Evolutionary conservation across 2,888 invertebrate species (phyloP), one percentile per base, ranked within the genome.

Genomic region (Heliconius ismenius): DNA sequence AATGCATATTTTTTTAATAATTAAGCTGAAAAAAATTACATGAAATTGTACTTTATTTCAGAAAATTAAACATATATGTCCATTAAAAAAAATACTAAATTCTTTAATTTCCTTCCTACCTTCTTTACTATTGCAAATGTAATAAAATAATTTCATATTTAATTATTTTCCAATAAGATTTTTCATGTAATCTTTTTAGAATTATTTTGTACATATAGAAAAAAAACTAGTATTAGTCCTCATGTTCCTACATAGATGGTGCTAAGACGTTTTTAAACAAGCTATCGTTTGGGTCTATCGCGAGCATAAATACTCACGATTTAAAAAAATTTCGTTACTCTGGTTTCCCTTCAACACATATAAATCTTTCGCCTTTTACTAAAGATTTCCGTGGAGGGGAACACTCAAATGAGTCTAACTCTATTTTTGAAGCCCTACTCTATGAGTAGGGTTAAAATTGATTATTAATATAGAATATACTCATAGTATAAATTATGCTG

Each of bases 361-460:
- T 94, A 96, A 95, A 96, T 96, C 96, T 96, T 96, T 96, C 96
- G 96, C 96, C 96, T 96, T 96, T 96, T 96, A 96, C 96, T 96
- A 96, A 96, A 96, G 96, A 96, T 96, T 96, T 96, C 96, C 96
- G 96, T 96, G 96, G 95, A 95, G 95, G 95, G 95, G 96, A 93
- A 94, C 96, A 96, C 94, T 94, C 95, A 95, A 95, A 96, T 96
- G 96, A 96, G 95, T 96, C 95, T 95, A 1, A 21, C n/a, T 3
- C 18, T n/a, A 58, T 58, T 58, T 58, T 58, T n/a, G 58, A n/a
- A 58, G n/a, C 58, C 10, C 3, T 58, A 4, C 11, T 58, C n/a
- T 58, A n/a, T 49, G 58, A 58, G n/a, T 10, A 10, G 58, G 58
- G 58, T 1, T n/a, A n/a, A 58, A 10, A 58, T 32, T 32, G 9